Conservation (phyloP, 2,113 vertebrate genomes). For the Todiramphus chloris region DNA sequence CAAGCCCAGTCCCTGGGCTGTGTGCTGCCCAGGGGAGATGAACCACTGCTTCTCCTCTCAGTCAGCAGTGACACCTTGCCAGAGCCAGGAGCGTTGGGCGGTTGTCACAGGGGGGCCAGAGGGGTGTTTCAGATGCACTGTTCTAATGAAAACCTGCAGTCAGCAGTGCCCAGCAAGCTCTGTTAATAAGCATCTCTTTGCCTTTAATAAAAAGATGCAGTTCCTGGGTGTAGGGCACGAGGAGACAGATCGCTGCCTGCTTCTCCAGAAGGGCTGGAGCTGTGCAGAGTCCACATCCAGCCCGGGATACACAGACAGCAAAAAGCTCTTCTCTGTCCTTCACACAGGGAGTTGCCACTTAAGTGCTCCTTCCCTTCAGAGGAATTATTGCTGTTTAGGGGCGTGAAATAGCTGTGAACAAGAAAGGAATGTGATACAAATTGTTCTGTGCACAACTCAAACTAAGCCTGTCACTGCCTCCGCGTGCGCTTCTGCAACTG, state of each 20-base stretch:
- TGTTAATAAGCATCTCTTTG: not conserved
- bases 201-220: not conserved
- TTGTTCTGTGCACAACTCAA: not conserved
- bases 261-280: not conserved
- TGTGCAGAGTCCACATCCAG: not conserved
- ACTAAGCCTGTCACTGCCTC: not conserved
- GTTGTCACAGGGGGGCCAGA: not conserved
- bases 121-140: not conserved
- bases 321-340: not conserved
- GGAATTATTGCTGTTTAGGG: not conserved
- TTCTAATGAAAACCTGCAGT: too few species aligned
- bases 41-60: not conserved
- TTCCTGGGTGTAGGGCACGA: not conserved
- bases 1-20: not conserved
- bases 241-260: not conserved
- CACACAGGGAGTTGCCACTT: not conserved
- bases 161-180: not conserved
- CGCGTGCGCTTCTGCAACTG: not conserved
- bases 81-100: not conserved
- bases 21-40: not conserved
- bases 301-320: not conserved
- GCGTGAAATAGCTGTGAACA: constrained; percentile 18
- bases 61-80: not conserved
- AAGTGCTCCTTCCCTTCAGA: not conserved
- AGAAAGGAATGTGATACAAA: constrained; percentile 22